Percentiles rank a stretch among this genome's conserved stretches.
These are phyloP conservation scores for Tenodera sinensis DNA, from an alignment of 2,888 invertebrate species.

Conservation along the genomic window DNA sequence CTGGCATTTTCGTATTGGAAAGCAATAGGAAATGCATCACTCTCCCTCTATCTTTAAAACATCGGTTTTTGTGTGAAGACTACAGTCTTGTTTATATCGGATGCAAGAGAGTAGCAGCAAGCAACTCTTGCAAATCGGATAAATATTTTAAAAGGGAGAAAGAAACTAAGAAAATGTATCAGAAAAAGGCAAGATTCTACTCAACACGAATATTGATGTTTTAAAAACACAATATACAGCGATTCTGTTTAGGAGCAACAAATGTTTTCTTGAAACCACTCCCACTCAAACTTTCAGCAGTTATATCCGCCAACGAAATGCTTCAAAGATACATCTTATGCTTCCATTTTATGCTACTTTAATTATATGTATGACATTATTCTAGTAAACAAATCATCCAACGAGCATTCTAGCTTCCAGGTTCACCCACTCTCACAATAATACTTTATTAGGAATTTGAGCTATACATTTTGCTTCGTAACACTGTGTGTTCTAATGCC, in stretches of 20 bases:
- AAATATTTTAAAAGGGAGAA: not conserved
- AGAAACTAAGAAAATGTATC: not conserved
- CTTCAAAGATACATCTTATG: no score
- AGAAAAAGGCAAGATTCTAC: not conserved
- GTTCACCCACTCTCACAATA: no score
- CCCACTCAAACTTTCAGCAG: no score
- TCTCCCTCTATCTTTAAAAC: constrained; percentile 17
- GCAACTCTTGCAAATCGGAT: not conserved
- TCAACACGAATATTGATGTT: not conserved
- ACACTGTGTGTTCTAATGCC: no score
- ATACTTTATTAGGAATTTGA: no score
- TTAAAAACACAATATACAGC: not conserved
- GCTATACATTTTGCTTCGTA: no score
- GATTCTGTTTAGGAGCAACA: not conserved
- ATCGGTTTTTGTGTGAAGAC: constrained; percentile 8
- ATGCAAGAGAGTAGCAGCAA: not conserved
- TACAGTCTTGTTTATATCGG: constrained; percentile 1
- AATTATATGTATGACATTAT: no score
- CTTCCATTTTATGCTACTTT: no score
- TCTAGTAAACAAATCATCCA: no score
- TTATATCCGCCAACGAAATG: no score
- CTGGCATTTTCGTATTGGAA: constrained; percentile 23
- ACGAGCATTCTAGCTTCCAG: no score
- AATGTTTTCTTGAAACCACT: not conserved
- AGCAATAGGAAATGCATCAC: constrained; percentile 25